phyloP scores from a whole-genome alignment of 2,113 vertebrate genomes.

The Ameiurus melas region DNA sequence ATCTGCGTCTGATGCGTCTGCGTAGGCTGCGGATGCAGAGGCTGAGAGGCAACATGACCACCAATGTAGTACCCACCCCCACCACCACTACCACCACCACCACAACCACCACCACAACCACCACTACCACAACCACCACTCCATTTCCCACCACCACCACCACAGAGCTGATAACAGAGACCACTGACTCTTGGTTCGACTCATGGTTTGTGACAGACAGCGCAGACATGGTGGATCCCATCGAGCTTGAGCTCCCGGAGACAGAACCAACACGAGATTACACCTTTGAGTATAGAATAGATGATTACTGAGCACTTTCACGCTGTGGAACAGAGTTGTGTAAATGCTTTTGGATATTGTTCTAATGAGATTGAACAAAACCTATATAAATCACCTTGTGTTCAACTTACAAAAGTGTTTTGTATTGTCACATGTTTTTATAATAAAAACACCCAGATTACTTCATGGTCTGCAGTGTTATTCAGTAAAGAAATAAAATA shows the following conservation, averaged over 20 bases:
- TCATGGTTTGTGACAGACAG: slow-evolving; percentile 67
- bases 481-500: not conserved
- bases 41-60: slow-evolving; percentile 41
- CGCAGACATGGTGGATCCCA: slow-evolving; percentile 57
- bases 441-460: slow-evolving; percentile 40
- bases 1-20: slow-evolving; percentile 59
- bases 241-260: slow-evolving; percentile 59
- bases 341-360: not conserved
- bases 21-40: slow-evolving; percentile 58
- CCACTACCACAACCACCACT: slow-evolving; percentile 46
- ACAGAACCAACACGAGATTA: slow-evolving; percentile 69
- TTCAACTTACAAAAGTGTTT: slow-evolving; percentile 23
- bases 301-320: slow-evolving; percentile 56
- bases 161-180: slow-evolving; percentile 46
- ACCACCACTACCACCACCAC: slow-evolving; percentile 36
- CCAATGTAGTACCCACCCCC: slow-evolving; percentile 20
- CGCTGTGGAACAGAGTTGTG: slow-evolving; percentile 46
- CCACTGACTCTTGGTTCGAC: slow-evolving; percentile 69
- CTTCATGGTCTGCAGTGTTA: not conserved
- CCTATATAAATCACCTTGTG: slow-evolving; percentile 3
- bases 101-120: slow-evolving; percentile 48
- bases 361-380: not conserved
- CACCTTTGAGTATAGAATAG: slow-evolving; percentile 67
- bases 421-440: slow-evolving; percentile 38
- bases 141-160: slow-evolving; percentile 47